Evolutionary conservation across 2,113 vertebrate genomes (phyloP), one percentile per base, ranked within the genome.

Genomic region (Hepsetus odoe): DNA sequence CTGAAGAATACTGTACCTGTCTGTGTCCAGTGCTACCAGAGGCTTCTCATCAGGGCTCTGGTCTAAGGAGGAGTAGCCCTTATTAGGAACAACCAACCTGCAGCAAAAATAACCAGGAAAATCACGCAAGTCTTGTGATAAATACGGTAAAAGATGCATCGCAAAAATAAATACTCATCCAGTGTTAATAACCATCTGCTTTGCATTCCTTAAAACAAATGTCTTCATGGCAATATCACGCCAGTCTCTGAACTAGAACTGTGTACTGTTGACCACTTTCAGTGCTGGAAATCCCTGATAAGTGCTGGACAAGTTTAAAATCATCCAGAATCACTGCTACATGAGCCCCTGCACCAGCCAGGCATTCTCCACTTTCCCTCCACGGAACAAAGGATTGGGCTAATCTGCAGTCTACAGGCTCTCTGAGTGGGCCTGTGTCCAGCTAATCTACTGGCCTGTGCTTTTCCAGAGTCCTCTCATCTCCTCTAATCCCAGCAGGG

Each of bases 11-110:
- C 3, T 7, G n/a, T 89, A 99, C 97, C 98, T 99, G 95, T 99
- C 98, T 0, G 98, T 99, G 90, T 99, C 98, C 91, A 99, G 91
- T 22, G 97, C 97, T 80, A 99, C 98, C 86, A 99, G 90, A 1
- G 97, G 98, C 86, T 98, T 98, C 88, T 99, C 97, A 79, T 99
- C 98, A 3, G 98, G 97, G 86, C 95, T 98, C 94, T 98, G 97
- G 85, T 98, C 98, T 91, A 99, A 91, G 0, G 98, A 98, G 0
- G 97, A 98, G 85, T 99, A 99, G 68, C 97, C 98, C 92, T 99
- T 99, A 86, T 98, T 99, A 73, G 98, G 98, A 87, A 99, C 95
- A 30, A 99, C 97, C 87, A 99, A 90, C 92, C 98, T 99, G 87
- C 53, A 76, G 2, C 66, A 53, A 33, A 70, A 44, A 65, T 20